A percentile compares a stretch with the other conserved stretches of the same genome.
Conservation (phyloP, 2,888 invertebrate genomes). For the Drosophila nigricruria region DNA sequence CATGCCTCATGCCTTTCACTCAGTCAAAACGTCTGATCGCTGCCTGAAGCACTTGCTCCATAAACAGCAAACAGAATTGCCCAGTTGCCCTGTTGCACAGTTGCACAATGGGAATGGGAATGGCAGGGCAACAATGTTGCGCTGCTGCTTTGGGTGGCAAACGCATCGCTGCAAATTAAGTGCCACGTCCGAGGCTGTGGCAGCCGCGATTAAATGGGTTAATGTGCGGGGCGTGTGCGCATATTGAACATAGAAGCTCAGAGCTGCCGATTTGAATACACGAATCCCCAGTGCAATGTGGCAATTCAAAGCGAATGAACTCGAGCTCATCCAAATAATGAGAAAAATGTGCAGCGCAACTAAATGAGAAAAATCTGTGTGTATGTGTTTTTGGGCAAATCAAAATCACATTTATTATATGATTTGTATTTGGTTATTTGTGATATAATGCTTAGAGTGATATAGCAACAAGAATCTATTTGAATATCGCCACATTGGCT, state of each 20-base stretch:
- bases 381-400: neutral
- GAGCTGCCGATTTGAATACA: slow-evolving; percentile 29
- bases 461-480: neutral
- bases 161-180: slow-evolving; percentile 69
- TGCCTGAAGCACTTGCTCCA: slow-evolving; percentile 39
- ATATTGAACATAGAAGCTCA: slow-evolving; percentile 5
- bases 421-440: neutral
- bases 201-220: slow-evolving; percentile 66
- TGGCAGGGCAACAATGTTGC: slow-evolving; percentile 62
- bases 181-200: slow-evolving; percentile 59
- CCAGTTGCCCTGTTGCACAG: neutral
- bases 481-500: neutral
- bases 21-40: slow-evolving; percentile 14
- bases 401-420: neutral
- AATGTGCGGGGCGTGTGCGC: slow-evolving; percentile 73
- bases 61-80: slow-evolving; percentile 17
- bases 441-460: neutral
- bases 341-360: neutral
- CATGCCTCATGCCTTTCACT: slow-evolving; percentile 42
- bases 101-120: neutral
- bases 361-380: slow-evolving; percentile 4
- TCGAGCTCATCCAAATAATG: slow-evolving; percentile 10
- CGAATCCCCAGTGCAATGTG: slow-evolving; percentile 9
- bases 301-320: slow-evolving; percentile 15
- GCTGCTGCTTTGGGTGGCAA: slow-evolving; percentile 23